A percentile compares a stretch with the other conserved stretches of the same genome.
phyloP scores from a whole-genome alignment of 2,797 vertebrate species.

The Moxostoma hubbsi region DNA sequence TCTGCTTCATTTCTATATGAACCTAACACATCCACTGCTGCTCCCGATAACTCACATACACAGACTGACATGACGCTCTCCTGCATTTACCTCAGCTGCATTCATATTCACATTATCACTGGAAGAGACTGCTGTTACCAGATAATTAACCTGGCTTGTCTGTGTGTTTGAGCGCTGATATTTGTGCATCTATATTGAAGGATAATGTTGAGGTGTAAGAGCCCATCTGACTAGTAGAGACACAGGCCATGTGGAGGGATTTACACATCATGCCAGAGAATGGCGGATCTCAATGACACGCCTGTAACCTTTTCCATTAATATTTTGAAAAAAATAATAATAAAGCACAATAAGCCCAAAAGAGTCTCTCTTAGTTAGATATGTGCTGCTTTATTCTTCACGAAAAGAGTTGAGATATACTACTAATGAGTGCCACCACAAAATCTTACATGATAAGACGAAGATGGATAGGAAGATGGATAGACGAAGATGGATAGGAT shows the following conservation, averaged over 20 bases:
- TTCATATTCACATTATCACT: slow-evolving; percentile 76
- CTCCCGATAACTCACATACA: slow-evolving; percentile 67
- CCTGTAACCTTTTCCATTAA: slow-evolving; percentile 77
- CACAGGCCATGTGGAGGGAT: slow-evolving; percentile 45
- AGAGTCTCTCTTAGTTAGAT: slow-evolving; percentile 53
- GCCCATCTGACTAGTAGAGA: slow-evolving; percentile 63
- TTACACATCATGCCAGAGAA: slow-evolving; percentile 43
- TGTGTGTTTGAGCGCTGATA: slow-evolving; percentile 75
- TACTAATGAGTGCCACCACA: slow-evolving; percentile 28
- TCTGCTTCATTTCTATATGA: slow-evolving; percentile 67
- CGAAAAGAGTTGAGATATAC: slow-evolving; percentile 37
- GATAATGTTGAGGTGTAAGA: slow-evolving; percentile 68
- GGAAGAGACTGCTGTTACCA: slow-evolving; percentile 65
- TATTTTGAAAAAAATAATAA: slow-evolving; percentile 74
- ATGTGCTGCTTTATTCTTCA: slow-evolving; percentile 44
- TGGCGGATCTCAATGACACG: slow-evolving; percentile 66
- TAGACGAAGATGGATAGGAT: no score
- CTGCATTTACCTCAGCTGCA: slow-evolving; percentile 47
- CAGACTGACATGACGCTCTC: slow-evolving; percentile 7
- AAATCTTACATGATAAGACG: slow-evolving; percentile 36
- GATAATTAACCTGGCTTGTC: slow-evolving; percentile 78
- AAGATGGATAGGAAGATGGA: no score
- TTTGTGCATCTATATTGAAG: slow-evolving; percentile 73
- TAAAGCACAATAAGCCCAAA: slow-evolving; percentile 70
- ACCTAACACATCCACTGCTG: slow-evolving; percentile 71